Percentiles rank a stretch among this genome's conserved stretches.
phyloP scores from a whole-genome alignment of 53 echinoderm and acorn worm species.

The Luidia sarsii region DNA sequence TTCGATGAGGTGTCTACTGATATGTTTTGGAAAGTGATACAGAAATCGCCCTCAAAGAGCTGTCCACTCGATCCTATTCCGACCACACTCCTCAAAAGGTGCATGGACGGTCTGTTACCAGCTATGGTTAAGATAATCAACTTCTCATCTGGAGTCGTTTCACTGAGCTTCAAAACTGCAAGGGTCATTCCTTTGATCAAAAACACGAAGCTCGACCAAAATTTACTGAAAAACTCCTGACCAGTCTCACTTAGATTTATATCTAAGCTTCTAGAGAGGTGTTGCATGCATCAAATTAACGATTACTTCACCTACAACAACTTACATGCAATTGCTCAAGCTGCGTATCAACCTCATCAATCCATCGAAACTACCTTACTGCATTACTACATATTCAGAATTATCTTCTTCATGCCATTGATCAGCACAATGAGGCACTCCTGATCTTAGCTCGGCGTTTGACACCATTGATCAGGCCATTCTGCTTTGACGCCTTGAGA shows the following conservation, averaged over 20 bases:
- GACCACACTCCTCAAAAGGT: constrained; percentile 11
- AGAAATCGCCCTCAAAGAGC: too few species aligned
- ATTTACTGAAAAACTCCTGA: neutral
- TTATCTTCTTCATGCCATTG: neutral
- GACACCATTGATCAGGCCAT: constrained; percentile 13
- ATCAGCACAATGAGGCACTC: neutral
- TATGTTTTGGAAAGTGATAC: too few species aligned
- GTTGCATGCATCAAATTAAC: neutral
- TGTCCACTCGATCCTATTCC: constrained; percentile 16
- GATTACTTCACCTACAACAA: neutral
- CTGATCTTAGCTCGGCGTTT: neutral
- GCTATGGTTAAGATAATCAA: neutral
- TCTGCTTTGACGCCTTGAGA: neutral
- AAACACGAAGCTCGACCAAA: constrained; percentile 15
- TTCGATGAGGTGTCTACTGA: too few species aligned
- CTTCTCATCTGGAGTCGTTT: neutral
- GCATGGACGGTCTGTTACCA: constrained; percentile 3
- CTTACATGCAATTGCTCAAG: neutral
- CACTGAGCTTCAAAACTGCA: constrained; percentile 17
- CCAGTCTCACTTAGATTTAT: neutral
- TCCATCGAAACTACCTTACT: constrained; percentile 24
- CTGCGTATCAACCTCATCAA: neutral
- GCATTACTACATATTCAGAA: too few species aligned
- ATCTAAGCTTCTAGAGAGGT: constrained; percentile 1
- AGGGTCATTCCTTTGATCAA: neutral